phyloP scores from a whole-genome alignment of 2,797 vertebrate genomes.

The Threskiornis aethiopicus region DNA sequence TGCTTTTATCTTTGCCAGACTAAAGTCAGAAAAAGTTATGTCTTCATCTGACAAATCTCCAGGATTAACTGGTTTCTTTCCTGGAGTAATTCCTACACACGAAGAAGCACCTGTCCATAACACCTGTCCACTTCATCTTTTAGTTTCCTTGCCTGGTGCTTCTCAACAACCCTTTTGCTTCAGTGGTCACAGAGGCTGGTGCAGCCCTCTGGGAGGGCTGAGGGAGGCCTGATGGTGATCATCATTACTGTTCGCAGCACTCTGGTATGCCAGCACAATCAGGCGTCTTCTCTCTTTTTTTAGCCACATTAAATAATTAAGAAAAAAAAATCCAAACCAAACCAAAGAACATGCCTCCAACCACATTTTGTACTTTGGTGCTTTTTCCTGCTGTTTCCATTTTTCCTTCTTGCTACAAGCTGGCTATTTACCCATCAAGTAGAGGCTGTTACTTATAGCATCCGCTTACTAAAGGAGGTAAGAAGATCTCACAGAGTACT shows the following conservation, averaged over 20 bases:
- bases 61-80: not conserved
- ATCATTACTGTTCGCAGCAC: not conserved
- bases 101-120: not conserved
- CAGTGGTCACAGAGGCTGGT: not conserved
- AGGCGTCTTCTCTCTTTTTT: not conserved
- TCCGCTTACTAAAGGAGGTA: not conserved
- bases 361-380: not conserved
- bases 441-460: not conserved
- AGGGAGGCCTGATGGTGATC: not conserved
- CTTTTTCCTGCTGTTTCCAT: not conserved
- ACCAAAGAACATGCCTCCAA: not conserved
- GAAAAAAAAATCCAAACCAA: fast-evolving
- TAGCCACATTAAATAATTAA: not conserved
- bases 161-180: not conserved
- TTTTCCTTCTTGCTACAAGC: not conserved
- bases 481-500: not conserved
- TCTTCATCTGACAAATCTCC: not conserved
- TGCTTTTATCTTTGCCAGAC: not conserved
- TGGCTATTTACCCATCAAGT: not conserved
- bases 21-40: not conserved
- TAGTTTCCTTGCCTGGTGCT: not conserved
- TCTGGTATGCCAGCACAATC: not conserved
- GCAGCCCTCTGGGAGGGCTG: not conserved
- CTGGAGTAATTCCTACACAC: not conserved
- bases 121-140: not conserved